Percentiles rank a stretch among this genome's conserved stretches.
These are phyloP conservation scores for Misgurnus mizolepis DNA, from an alignment of 2,113 vertebrate genomes.

Conservation along the genomic window DNA sequence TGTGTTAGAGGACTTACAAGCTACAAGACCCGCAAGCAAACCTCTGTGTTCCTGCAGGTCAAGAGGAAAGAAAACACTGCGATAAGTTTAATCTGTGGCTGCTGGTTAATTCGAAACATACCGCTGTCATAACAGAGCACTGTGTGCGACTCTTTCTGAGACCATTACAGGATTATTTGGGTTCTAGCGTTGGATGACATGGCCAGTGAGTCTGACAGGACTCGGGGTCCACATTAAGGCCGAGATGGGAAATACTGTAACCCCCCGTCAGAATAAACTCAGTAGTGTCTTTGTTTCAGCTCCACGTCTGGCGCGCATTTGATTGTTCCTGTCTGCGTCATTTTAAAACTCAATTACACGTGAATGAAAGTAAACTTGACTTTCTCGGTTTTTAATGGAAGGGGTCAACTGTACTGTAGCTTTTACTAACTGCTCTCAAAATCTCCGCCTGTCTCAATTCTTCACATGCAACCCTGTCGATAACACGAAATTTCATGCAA, in stretches of 20 bases:
- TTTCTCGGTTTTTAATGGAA: constrained; percentile 13
- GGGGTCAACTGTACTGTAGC: constrained; percentile 13
- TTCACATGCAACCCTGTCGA: not conserved
- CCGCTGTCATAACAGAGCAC: not conserved
- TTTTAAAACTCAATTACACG: constrained; percentile 51
- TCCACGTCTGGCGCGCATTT: constrained; percentile 19
- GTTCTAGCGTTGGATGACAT: constrained; percentile 7
- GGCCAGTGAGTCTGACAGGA: not conserved
- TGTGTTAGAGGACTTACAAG: not conserved
- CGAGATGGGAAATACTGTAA: not conserved
- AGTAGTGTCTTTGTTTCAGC: constrained; percentile 45
- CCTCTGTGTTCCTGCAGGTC: not conserved
- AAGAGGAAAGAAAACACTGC: not conserved
- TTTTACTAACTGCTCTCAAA: not conserved
- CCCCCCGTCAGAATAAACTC: not conserved
- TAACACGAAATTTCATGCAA: not conserved
- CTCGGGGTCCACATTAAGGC: not conserved
- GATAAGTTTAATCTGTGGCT: not conserved
- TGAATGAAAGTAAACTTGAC: constrained; percentile 40
- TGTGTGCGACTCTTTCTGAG: constrained; percentile 8
- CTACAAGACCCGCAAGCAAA: not conserved
- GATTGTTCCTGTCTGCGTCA: constrained; percentile 48
- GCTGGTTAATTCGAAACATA: constrained; percentile 50
- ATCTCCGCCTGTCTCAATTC: not conserved
- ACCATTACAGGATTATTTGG: not conserved